Evolutionary conservation across 64 coral and sea anemone species (phyloP).

Genomic region (Acropora yongei): DNA sequence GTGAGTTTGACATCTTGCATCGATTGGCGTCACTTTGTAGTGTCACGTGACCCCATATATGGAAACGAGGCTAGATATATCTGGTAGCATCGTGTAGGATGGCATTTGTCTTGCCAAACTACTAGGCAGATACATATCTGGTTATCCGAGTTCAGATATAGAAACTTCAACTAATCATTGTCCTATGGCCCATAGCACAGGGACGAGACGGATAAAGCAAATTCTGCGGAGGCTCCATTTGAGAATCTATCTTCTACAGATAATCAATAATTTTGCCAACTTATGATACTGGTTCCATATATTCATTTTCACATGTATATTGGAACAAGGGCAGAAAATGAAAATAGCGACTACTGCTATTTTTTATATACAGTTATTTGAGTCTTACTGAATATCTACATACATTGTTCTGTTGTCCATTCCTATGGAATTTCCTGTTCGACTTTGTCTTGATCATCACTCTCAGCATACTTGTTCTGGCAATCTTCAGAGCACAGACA

Average conservation of each 20-base stretch:
- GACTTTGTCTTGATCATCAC: too few relatives aligned
- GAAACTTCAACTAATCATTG: constrained; percentile 56
- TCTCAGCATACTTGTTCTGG: constrained; percentile 55
- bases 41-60: constrained; percentile 71
- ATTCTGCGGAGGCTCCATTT: constrained; percentile 64
- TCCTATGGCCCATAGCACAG: constrained; percentile 66
- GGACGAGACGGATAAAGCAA: constrained; percentile 69
- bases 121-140: constrained; percentile 71
- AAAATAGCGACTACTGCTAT: constrained; percentile 74
- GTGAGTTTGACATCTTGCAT: constrained; percentile 72
- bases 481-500: constrained; percentile 54
- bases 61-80: constrained; percentile 54
- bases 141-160: constrained; percentile 52
- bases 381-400: too few relatives aligned
- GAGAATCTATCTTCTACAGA: constrained; percentile 58
- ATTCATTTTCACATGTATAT: constrained; percentile 68
- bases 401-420: too few relatives aligned
- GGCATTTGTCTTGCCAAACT: background rate
- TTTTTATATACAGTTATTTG: constrained; percentile 73
- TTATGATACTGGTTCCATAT: constrained; percentile 72
- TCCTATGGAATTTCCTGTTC: too few relatives aligned
- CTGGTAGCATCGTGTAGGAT: too few relatives aligned
- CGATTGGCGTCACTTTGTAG: constrained; percentile 67
- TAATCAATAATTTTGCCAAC: constrained; percentile 70
- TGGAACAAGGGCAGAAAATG: constrained; percentile 74